Evolutionary conservation across 2,113 vertebrate genomes (phyloP).

Genomic region (Albula glossodonta): DNA sequence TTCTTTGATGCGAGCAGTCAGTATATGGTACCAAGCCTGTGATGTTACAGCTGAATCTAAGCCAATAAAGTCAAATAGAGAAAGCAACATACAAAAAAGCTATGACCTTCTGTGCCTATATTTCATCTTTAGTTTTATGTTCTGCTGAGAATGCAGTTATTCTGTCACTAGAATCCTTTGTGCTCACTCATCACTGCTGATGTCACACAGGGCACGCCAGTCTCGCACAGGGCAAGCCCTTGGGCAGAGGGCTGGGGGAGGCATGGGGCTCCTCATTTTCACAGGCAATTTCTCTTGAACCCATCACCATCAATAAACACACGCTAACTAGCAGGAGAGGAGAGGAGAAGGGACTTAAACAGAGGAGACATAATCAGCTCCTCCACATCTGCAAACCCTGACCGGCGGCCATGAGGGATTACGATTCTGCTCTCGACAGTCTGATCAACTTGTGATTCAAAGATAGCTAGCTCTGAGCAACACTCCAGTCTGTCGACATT

Average conservation of each 20-base stretch:
- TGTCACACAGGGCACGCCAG: background rate
- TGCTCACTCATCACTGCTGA: too few species aligned
- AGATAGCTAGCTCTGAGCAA: slow-evolving; percentile 32
- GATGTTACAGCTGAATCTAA: too few species aligned
- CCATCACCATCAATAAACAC: slow-evolving; percentile 33
- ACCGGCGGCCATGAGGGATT: slow-evolving; percentile 32
- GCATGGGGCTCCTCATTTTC: background rate
- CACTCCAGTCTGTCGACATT: slow-evolving; percentile 37
- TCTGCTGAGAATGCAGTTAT: too few species aligned
- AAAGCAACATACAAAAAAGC: too few species aligned
- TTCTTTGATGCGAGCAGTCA: too few species aligned
- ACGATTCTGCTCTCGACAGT: slow-evolving; percentile 27
- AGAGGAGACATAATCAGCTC: slow-evolving; percentile 24
- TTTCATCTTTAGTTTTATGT: too few species aligned
- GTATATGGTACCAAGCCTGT: too few species aligned
- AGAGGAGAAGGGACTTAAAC: slow-evolving; percentile 19
- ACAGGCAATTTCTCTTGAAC: background rate
- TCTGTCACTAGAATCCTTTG: too few species aligned
- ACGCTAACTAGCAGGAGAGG: slow-evolving; percentile 25
- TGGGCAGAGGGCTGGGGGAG: background rate
- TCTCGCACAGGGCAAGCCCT: background rate
- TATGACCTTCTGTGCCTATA: too few species aligned
- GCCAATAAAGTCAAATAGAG: too few species aligned
- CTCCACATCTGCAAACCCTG: slow-evolving; percentile 33
- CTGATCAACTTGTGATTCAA: slow-evolving; percentile 35